Base-by-base conservation (phyloP, 1,140 invertebrate genomes). In the Anadara kagoshimensis region DNA sequence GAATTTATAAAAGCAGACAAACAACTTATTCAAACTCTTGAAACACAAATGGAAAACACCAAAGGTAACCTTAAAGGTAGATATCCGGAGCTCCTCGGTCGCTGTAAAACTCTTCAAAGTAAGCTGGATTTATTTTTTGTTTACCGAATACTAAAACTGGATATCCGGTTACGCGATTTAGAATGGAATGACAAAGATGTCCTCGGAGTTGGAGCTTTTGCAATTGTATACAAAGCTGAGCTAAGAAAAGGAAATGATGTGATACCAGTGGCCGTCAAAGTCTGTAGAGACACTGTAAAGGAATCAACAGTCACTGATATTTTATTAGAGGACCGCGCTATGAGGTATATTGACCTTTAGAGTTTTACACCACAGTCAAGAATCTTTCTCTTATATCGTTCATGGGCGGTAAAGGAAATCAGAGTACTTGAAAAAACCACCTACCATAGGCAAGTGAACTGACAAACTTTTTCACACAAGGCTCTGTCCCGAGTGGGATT, bases 181-280 rank as follows among this genome's bases (percentile, higher is more conserved):
- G 49, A 57, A 12, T 82, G 75, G 54, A 75, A 51, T 20, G 61
- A 51, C 0, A 72, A 69, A 0, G 49, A 75, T 58, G 45, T 81
- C 7, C 63, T 86, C 0, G 85, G 85, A 22, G 74, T 45, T 20
- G 85, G 85, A 43, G 78, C 78, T 57, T 86, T 86, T 76, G 85
- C 83, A 1, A 75, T 73, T 36, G 85, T 86, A 11, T 85, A 69
- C 67, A 76, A 69, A 47, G 74, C 74, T 2, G 68, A 69, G 3
- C 56, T 84, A 10, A 64, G 49, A 29, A 20, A 65, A 14, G 12
- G 14, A 24, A 61, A 24, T n/a, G 20, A 41, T 12, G 57, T 22
- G 18, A 24, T 62, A 20, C 20, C 63, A 1, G 83, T 84, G n/a
- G 85, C 85, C 12, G 49, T 86, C 16, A 86, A 86, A 64, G 75